A percentile compares a stretch with the other conserved stretches of the same genome.
These are phyloP conservation scores for Cerastis rubricosa DNA, from an alignment of 2,888 invertebrate genomes.

Conservation along the genomic window DNA sequence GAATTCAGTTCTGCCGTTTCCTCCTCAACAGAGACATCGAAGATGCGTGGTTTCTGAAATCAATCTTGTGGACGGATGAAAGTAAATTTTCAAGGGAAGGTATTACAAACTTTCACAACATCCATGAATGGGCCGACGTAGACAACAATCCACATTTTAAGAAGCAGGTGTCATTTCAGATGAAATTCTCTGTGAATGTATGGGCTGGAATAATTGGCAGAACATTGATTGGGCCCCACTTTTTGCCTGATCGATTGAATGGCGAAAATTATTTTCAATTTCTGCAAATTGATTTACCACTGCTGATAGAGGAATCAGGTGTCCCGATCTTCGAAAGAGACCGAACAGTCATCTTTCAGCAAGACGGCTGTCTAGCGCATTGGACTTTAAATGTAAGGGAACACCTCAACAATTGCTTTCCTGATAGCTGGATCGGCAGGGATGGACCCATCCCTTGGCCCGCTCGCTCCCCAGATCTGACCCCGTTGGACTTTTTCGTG, in stretches of 20 bases:
- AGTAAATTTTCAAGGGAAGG: conserved; percentile 1
- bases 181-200: neutral
- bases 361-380: neutral
- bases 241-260: neutral
- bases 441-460: conserved; percentile 1
- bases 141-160: conserved; percentile 10
- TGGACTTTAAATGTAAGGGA: conserved; percentile 1
- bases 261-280: conserved; percentile 7
- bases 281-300: neutral
- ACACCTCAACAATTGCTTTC: neutral
- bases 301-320: neutral
- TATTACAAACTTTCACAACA: neutral
- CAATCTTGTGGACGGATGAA: conserved; percentile 2
- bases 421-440: neutral
- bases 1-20: conserved; percentile 1
- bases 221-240: neutral
- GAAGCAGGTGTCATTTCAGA: neutral
- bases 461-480: neutral
- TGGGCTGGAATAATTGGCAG: conserved; percentile 6
- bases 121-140: neutral
- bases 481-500: conserved; percentile 3
- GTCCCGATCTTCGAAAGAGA: conserved; percentile 11
- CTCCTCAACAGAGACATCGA: neutral
- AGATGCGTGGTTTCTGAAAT: conserved; percentile 1
- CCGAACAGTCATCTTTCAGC: neutral